Evolutionary conservation across 2,888 invertebrate genomes (phyloP).

Genomic region (Notocelia uddmanniana): DNA sequence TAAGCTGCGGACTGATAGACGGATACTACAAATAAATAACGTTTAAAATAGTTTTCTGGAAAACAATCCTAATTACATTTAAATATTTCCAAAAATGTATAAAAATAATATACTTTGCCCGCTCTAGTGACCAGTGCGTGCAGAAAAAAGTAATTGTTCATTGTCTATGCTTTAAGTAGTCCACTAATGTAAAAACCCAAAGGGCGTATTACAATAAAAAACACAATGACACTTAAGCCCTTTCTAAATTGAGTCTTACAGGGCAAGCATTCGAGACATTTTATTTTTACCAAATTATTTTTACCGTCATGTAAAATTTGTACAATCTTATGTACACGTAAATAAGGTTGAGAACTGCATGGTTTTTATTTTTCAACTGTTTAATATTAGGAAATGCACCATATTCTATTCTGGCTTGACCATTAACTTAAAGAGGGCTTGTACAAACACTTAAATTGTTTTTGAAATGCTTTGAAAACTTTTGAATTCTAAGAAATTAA

Average conservation of each 20-base stretch:
- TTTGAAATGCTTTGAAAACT: slow-evolving; percentile 33
- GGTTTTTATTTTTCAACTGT: neutral
- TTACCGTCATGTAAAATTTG: neutral
- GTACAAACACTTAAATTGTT: slow-evolving; percentile 32
- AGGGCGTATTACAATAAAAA: neutral
- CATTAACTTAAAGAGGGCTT: slow-evolving; percentile 35
- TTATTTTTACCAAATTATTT: slow-evolving; percentile 26
- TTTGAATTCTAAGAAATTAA: slow-evolving; percentile 25
- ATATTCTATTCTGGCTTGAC: slow-evolving; percentile 41
- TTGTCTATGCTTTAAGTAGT: slow-evolving; percentile 33
- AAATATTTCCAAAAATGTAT: neutral
- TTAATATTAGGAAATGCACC: neutral
- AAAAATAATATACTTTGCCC: slow-evolving; percentile 36
- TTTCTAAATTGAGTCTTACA: neutral
- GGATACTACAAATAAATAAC: too few species aligned
- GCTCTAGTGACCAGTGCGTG: slow-evolving; percentile 50
- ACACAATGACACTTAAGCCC: neutral
- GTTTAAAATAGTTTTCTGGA: too few species aligned
- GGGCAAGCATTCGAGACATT: slow-evolving; percentile 24
- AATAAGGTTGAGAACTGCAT: neutral
- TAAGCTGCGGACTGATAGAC: too few species aligned
- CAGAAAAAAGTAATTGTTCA: slow-evolving; percentile 37
- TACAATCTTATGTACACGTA: neutral
- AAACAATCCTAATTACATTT: too few species aligned
- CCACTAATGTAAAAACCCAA: neutral